Base-by-base conservation (phyloP, 1,140 invertebrate species). In the Lordiphosa stackelbergi region DNA sequence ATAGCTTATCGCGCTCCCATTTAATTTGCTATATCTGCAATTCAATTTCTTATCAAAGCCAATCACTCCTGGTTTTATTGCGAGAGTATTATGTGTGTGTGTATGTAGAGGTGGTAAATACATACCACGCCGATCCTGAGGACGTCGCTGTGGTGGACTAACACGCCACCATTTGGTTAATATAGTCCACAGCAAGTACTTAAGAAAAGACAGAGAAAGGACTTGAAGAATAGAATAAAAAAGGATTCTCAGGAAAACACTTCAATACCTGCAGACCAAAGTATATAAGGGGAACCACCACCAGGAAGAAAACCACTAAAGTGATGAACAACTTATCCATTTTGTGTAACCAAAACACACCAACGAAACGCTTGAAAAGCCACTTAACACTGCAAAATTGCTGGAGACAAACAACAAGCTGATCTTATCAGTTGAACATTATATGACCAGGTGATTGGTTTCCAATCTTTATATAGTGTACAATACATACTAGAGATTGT, bases 31-130 rank as follows among this genome's bases (percentile, higher is more conserved):
- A 68, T 68, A 51, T 66, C 47, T 43, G 13, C 40, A 11, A 58
- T 34, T 40, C 49, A 48, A 40, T 11, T 6, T 36, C 57, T 70
- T 70, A 70, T 70, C 66, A 74, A 45, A 52, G 34, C 24, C 46
- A 68, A 68, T 37, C 53, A 62, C 64, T 68, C 42, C 34, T 68
- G 64, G 40, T 35, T 68, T 68, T 68, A 68, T 66, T 13, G 36
- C 38, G 68, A 2, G 4, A 5, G 5, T 24, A 24, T 66, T 66
- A 66, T 66, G 7, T 11, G 66, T 66, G n/a, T 11, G 2, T 2
- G 16, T 16, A n/a, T n/a, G n/a, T 2, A 16, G 1, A 9, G 24
- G 52, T 8, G 51, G 55, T 51, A 53, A 5, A 12, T 45, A 68
- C 70, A 64, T 58, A 77, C 73, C 48, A 16, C 13, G 41, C 11